phyloP scores from a whole-genome alignment of 2,797 vertebrate genomes.

The Acanthurus lineatus region DNA sequence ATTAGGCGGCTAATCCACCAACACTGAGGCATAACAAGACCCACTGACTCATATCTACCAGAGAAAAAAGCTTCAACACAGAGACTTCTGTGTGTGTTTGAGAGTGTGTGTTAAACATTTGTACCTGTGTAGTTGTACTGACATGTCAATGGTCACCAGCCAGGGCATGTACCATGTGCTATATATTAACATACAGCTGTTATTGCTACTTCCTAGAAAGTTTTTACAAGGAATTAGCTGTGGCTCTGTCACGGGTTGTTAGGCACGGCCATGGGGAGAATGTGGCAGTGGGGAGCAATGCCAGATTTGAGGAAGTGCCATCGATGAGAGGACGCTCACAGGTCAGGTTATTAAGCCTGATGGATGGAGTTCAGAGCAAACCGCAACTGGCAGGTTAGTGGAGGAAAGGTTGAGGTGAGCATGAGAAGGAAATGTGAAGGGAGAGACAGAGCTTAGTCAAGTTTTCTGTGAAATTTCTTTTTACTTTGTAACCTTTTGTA shows the following conservation, averaged over 20 bases:
- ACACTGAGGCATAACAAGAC: conserved; percentile 53
- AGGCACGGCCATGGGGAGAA: conserved; percentile 43
- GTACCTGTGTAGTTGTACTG: conserved; percentile 53
- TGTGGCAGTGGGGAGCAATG: conserved; percentile 35
- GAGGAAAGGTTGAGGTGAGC: conserved; percentile 53
- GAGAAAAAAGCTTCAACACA: conserved; percentile 37
- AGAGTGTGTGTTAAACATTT: conserved; percentile 44
- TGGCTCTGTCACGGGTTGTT: conserved; percentile 67
- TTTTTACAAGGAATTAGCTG: conserved; percentile 80
- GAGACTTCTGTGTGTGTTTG: conserved; percentile 8
- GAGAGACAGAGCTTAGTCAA: rapidly evolving
- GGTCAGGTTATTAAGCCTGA: conserved; percentile 62
- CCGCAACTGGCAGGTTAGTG: conserved; percentile 45
- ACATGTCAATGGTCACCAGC: conserved; percentile 67
- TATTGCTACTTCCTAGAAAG: conserved; percentile 71
- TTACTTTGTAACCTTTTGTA: background rate
- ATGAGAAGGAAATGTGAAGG: background rate
- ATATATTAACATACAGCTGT: conserved; percentile 78
- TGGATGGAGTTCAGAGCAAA: conserved; percentile 63
- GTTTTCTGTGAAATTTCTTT: background rate
- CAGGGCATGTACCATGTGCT: conserved; percentile 73
- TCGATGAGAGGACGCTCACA: conserved; percentile 44
- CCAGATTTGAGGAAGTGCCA: conserved; percentile 67
- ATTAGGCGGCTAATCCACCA: conserved; percentile 59
- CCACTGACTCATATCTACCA: conserved; percentile 42